These are phyloP conservation scores for Oikopleura vanhoeffeni DNA, from an alignment of 23 tunicate species.

Conservation along the genomic window DNA sequence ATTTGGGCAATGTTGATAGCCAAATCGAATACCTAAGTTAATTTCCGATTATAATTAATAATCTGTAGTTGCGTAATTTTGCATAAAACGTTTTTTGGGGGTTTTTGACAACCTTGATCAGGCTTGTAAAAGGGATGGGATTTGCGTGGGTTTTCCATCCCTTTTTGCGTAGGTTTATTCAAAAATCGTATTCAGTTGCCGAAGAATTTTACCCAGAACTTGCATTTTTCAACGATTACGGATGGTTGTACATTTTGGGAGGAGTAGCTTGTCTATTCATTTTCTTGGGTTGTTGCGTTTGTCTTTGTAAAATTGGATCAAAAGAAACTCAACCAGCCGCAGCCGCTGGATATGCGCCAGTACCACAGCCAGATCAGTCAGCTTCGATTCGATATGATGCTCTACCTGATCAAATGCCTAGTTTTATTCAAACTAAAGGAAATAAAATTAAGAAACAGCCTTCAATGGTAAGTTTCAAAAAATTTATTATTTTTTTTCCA, in stretches of 20 bases:
- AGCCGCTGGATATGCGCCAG: neutral
- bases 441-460: neutral
- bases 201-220: neutral
- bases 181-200: neutral
- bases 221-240: neutral
- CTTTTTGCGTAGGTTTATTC: too few relatives aligned
- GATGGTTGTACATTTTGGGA: neutral
- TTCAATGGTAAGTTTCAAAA: neutral
- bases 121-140: too few relatives aligned
- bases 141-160: too few relatives aligned
- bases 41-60: too few relatives aligned
- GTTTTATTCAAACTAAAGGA: neutral
- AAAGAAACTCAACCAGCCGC: neutral
- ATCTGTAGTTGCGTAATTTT: too few relatives aligned
- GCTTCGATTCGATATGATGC: neutral
- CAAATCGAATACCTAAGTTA: too few relatives aligned
- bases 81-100: too few relatives aligned
- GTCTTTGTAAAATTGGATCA: neutral
- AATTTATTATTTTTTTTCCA: too few relatives aligned
- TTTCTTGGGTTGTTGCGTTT: neutral
- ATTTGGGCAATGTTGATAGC: too few relatives aligned
- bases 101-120: too few relatives aligned
- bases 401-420: neutral
- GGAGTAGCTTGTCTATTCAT: neutral
- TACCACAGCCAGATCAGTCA: neutral